Evolutionary conservation across 2,888 invertebrate species (phyloP).

Genomic region (Drosophila barbarae): DNA sequence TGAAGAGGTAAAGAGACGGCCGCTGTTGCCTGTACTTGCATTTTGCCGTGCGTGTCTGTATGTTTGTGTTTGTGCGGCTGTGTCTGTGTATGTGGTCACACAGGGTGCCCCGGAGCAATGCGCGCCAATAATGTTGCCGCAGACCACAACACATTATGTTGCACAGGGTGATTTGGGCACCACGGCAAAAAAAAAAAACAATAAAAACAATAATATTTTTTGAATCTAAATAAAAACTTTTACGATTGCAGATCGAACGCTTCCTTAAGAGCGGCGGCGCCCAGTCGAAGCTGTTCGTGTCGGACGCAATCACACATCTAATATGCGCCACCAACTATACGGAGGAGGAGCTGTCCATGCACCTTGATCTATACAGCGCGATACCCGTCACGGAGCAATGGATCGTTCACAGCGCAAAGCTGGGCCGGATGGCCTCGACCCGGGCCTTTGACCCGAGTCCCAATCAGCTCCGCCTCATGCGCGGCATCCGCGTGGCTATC

Average conservation of each 20-base stretch:
- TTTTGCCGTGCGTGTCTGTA: constrained; percentile 26
- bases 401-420: constrained; percentile 86
- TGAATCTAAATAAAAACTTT: not conserved
- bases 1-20: constrained; percentile 82
- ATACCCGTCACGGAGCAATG: constrained; percentile 93
- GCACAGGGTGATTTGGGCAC: constrained; percentile 51
- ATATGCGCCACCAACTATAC: constrained; percentile 92
- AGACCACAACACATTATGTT: not conserved
- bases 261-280: constrained; percentile 92
- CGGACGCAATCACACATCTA: constrained; percentile 95
- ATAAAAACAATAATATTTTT: not conserved
- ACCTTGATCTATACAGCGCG: constrained; percentile 94
- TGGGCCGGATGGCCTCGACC: constrained; percentile 84
- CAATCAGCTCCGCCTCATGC: constrained; percentile 85
- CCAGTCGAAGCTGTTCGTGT: constrained; percentile 91
- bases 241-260: constrained; percentile 84
- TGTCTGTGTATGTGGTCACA: not conserved
- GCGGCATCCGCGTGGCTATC: constrained; percentile 87
- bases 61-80: constrained; percentile 18
- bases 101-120: constrained; percentile 37
- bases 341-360: constrained; percentile 93
- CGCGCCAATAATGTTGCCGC: constrained; percentile 65
- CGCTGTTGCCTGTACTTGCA: constrained; percentile 45
- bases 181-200: not conserved
- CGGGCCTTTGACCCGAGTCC: constrained; percentile 88